Evolutionary conservation across 2,797 vertebrate genomes (phyloP), one percentile per base, ranked within the genome.

Genomic region (Gymnothorax reevesii): DNA sequence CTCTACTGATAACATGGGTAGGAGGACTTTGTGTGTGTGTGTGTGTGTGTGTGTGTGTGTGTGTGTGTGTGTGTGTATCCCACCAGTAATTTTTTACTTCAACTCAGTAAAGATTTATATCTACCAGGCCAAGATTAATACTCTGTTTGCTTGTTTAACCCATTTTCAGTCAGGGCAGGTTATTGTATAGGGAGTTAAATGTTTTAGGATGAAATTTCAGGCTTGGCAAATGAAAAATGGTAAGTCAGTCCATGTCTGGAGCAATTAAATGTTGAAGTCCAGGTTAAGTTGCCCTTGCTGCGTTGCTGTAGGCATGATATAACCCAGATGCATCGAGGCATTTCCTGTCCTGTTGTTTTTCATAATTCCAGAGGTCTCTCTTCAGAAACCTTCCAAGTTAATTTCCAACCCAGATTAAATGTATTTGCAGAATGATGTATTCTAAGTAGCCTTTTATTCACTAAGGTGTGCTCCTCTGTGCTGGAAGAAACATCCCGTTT

Each of bases 11-110:
- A 62, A 60, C 60, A 8, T 12, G 33, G 2, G 25, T 69, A 22
- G 20, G 66, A 20, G 27, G 42, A 42, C 55, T 73, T 49, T 55
- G 55, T 9, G 52, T 52, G 10, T n/a, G 17, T 59, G 64, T 64
- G 33, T 87, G 52, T 54, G 86, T 84, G 83, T 64, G 66, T 75
- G 27, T 73, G 69, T 73, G 25, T 73, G 69, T 12, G 69, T 10
- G 25, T 13, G 69, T 10, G 69, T 42, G n/a, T 25, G 25, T 77
- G 42, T 77, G 73, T 20, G 73, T 42, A 77, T 71, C n/a, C 6
- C 13, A 52, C 42, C 15, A 27, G 3, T 17, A 3, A 7, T 22
- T 20, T 17, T 79, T 79, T 54, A 4, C 49, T 79, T 79, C 54
- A 20, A 54, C 75, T 66, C 20, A 20, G 75, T 52, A 54, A 79